Base-by-base conservation (phyloP, 2,113 vertebrate genomes). In the Psilopogon haemacephalus region DNA sequence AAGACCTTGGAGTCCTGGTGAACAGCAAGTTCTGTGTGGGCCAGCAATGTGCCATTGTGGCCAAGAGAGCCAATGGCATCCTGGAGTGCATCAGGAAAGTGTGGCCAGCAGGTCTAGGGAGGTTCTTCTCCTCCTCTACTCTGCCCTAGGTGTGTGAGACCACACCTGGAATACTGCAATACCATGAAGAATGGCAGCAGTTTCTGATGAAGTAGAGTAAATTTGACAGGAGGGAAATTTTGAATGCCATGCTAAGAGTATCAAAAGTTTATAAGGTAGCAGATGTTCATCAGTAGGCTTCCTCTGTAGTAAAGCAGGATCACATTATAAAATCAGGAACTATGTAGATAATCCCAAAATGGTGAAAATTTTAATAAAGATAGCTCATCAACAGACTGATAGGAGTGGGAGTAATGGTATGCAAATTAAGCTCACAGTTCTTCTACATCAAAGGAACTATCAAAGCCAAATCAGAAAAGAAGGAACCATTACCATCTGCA, bases 361-460 rank as follows among this genome's bases (percentile, higher is more conserved):
- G 44, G 81, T 73, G 21, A 89, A 94, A 94, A 86, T 93, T 82
- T 73, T 88, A 86, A 91, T 86, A 82, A 91, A 93, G 90, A 82
- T 86, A 94, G 82, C 69, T 83, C 83, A 85, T 81, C 81, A 95
- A 73, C 84, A 86, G 70, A 91, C 78, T 54, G 28, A 65, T 37
- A 84, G 72, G 90, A 94, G 92, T 95, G 78, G 73, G 86, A 94
- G 90, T 95, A 94, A 96, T 46, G 33, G 56, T 84, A 87, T 71
- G 46, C 62, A 94, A 60, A 95, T 92, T 76, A 86, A 89, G 56
- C 58, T 88, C 59, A 84, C 78, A 76, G 82, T 95, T 95, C 82
- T 94, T 94, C 56, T 73, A 92, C 88, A 95, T 95, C 93, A 96
- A 92, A 96, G 77, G 60, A 90, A 60, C 64, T 93, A 69, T 75